phyloP scores from a whole-genome alignment of 2,797 vertebrate genomes.

The Halcyon chelicuti region DNA sequence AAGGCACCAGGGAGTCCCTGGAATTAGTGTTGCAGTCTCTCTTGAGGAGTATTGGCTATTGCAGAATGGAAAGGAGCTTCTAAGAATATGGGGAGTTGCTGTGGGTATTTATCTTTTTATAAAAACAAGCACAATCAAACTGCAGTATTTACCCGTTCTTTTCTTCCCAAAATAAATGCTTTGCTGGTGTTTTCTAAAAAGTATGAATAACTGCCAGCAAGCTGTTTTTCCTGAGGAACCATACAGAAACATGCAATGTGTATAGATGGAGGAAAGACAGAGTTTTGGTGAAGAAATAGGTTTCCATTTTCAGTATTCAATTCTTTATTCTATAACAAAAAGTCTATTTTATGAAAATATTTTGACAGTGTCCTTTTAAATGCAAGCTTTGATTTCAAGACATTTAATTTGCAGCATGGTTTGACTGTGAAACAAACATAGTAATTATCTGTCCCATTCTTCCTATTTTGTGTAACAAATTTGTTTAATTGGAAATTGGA shows the following conservation, averaged over 20 bases:
- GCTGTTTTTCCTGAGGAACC: neutral
- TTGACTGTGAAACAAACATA: constrained; percentile 33
- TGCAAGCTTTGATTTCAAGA: constrained; percentile 23
- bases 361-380: constrained; percentile 27
- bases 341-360: constrained; percentile 30
- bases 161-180: neutral
- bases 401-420: constrained; percentile 22
- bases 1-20: neutral
- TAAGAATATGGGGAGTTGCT: neutral
- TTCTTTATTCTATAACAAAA: neutral
- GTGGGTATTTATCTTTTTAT: neutral
- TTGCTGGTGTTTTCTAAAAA: neutral
- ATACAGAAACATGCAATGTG: neutral
- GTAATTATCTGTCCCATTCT: constrained; percentile 33
- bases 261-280: neutral
- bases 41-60: neutral
- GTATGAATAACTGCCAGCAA: neutral
- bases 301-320: neutral
- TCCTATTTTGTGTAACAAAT: neutral
- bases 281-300: neutral
- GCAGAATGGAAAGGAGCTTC: neutral
- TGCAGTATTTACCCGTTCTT: neutral
- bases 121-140: neutral
- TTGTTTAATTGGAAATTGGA: constrained; percentile 40
- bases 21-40: neutral